phyloP scores from a whole-genome alignment of 2,113 vertebrate genomes.

The Channa maculata region DNA sequence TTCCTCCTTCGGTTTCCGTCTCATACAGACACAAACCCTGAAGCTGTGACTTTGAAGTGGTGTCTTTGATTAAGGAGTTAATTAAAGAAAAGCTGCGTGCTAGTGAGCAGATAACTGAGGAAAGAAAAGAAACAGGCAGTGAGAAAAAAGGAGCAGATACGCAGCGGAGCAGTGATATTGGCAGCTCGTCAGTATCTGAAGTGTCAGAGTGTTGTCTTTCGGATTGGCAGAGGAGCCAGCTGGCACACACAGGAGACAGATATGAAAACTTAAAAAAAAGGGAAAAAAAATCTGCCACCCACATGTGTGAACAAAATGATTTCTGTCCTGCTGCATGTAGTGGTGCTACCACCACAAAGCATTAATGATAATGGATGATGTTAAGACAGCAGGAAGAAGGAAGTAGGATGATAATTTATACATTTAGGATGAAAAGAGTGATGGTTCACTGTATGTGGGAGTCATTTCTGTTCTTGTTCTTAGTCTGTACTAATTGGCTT shows the following conservation, averaged over 20 bases:
- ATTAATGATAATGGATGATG: constrained; percentile 42
- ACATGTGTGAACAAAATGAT: constrained; percentile 42
- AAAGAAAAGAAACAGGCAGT: constrained; percentile 17
- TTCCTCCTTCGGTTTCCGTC: constrained; percentile 41
- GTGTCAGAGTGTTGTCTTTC: constrained; percentile 6
- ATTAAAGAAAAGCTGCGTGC: constrained; percentile 65
- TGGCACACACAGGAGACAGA: constrained; percentile 11
- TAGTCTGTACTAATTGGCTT: constrained; percentile 13
- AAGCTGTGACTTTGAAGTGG: constrained; percentile 71
- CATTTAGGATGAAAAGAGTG: constrained; percentile 37
- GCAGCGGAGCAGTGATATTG: constrained; percentile 34
- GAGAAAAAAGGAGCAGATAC: constrained; percentile 26
- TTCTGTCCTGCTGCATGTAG: constrained; percentile 38
- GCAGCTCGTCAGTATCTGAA: constrained; percentile 41
- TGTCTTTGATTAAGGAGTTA: constrained; percentile 72
- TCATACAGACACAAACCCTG: constrained; percentile 25
- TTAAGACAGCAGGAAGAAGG: constrained; percentile 27
- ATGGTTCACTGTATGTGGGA: constrained; percentile 31
- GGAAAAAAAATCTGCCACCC: not conserved
- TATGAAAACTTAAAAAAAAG: constrained; percentile 12
- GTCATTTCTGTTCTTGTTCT: constrained; percentile 43
- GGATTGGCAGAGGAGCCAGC: constrained; percentile 54
- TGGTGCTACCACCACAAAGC: constrained; percentile 8
- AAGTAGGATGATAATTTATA: constrained; percentile 54
- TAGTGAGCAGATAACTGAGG: constrained; percentile 43